Evolutionary conservation across 2,888 invertebrate genomes (phyloP).

Genomic region (Cosmia pyralina): DNA sequence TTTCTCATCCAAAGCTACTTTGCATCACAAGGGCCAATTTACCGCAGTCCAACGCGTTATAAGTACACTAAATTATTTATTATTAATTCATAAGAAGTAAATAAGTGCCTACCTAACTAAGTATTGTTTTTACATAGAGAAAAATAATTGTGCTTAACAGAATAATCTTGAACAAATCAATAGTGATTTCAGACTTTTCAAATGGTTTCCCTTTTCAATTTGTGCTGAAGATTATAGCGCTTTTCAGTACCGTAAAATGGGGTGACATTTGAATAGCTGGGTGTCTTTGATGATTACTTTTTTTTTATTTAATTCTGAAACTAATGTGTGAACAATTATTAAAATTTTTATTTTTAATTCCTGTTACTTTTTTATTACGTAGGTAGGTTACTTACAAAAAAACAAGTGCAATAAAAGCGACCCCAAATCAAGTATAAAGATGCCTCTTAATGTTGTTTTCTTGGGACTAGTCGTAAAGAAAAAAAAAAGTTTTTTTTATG

Average conservation of each 20-base stretch:
- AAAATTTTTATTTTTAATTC: no score
- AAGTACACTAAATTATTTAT: slow-evolving; percentile 57
- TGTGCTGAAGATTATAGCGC: slow-evolving; percentile 33
- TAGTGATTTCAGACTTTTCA: slow-evolving; percentile 48
- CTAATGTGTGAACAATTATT: no score
- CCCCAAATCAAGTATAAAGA: no score
- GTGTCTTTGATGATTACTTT: no score
- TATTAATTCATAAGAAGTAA: slow-evolving; percentile 69
- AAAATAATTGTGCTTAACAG: slow-evolving; percentile 57
- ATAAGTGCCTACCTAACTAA: slow-evolving; percentile 57
- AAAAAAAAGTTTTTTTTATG: no score
- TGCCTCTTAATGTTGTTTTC: no score
- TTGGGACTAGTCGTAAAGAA: no score
- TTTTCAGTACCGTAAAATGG: not conserved
- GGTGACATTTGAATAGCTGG: no score
- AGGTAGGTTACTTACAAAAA: no score
- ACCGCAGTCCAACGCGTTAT: slow-evolving; percentile 29
- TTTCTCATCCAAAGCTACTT: not conserved
- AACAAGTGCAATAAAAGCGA: no score
- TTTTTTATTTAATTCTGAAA: no score
- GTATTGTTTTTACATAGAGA: slow-evolving; percentile 31
- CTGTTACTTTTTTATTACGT: no score
- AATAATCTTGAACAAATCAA: slow-evolving; percentile 16
- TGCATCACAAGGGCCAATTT: slow-evolving; percentile 17
- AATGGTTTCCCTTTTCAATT: slow-evolving; percentile 21